These are phyloP conservation scores for Meloidogyne hapla DNA, from an alignment of 1,140 invertebrate species.

Conservation along the genomic window DNA sequence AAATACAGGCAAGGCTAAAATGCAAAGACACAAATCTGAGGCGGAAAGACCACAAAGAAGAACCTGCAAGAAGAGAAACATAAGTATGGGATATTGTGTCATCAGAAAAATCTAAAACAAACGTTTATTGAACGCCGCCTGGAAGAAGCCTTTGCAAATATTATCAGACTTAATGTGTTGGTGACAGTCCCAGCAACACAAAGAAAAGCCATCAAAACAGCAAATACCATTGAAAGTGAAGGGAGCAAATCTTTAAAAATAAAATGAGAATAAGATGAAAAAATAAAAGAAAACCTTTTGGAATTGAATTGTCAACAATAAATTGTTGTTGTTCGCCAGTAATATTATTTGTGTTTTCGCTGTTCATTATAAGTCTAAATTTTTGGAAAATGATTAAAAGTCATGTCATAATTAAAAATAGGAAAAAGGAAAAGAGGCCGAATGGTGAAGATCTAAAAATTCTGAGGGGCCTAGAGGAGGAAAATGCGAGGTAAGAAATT, in stretches of 20 bases:
- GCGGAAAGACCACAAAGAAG: conserved; percentile 40
- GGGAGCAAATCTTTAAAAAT: conserved; percentile 43
- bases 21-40: conserved; percentile 48
- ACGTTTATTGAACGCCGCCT: conserved; percentile 60
- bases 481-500: too few relatives aligned
- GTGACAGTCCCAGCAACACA: conserved; percentile 52
- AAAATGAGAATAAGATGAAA: background rate
- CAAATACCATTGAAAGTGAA: conserved; percentile 49
- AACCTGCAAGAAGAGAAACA: background rate
- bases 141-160: conserved; percentile 55
- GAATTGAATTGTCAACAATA: background rate
- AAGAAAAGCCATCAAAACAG: conserved; percentile 53
- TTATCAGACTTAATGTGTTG: conserved; percentile 51
- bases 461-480: too few relatives aligned
- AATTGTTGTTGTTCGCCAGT: background rate
- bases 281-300: background rate
- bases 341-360: background rate
- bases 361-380: background rate
- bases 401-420: background rate
- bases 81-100: background rate
- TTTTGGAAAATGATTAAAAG: background rate
- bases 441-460: too few relatives aligned
- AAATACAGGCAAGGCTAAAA: conserved; percentile 60
- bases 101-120: background rate
- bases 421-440: too few relatives aligned